Percentiles rank a stretch among this genome's conserved stretches.
Conservation (phyloP, 2,113 vertebrate species). For the Megaleporinus macrocephalus region DNA sequence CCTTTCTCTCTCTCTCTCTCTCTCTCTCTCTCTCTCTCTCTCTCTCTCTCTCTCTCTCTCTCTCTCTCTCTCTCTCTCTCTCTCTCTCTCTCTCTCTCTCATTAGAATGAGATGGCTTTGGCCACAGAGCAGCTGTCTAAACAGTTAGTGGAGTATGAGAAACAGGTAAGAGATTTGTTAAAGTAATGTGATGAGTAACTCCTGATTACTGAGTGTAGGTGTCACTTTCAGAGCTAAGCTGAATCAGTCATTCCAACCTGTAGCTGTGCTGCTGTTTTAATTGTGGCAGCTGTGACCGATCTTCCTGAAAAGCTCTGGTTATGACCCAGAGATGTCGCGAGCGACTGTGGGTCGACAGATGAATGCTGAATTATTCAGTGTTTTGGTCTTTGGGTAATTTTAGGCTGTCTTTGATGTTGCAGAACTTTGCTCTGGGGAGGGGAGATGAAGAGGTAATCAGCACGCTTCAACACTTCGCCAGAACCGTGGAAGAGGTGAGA, state of each 20-base stretch:
- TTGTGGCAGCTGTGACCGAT: background rate
- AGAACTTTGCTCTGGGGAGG: conserved; percentile 98
- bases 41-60: too few species aligned
- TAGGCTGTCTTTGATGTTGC: conserved; percentile 50
- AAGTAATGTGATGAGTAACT: background rate
- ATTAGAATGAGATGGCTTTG: conserved; percentile 96
- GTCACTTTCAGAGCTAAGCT: background rate
- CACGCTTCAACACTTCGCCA: conserved; percentile 91
- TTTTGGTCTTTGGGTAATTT: background rate
- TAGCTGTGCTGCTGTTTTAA: background rate
- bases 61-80: too few species aligned
- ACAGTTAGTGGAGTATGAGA: conserved; percentile 93
- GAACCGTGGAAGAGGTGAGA: conserved; percentile 93
- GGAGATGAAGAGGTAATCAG: conserved; percentile 96
- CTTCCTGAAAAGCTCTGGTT: background rate
- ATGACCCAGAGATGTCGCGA: background rate
- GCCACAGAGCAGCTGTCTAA: conserved; percentile 94
- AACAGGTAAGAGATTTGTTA: conserved; percentile 79
- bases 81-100: conserved; percentile 38
- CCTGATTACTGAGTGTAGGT: background rate
- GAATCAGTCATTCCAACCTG: background rate
- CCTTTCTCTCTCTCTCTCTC: too few species aligned
- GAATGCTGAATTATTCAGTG: conserved; percentile 31
- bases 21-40: too few species aligned
- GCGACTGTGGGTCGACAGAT: conserved; percentile 11